Evolutionary conservation across 1,140 invertebrate species (phyloP).

Genomic region (Akabosia matsudoensis): DNA sequence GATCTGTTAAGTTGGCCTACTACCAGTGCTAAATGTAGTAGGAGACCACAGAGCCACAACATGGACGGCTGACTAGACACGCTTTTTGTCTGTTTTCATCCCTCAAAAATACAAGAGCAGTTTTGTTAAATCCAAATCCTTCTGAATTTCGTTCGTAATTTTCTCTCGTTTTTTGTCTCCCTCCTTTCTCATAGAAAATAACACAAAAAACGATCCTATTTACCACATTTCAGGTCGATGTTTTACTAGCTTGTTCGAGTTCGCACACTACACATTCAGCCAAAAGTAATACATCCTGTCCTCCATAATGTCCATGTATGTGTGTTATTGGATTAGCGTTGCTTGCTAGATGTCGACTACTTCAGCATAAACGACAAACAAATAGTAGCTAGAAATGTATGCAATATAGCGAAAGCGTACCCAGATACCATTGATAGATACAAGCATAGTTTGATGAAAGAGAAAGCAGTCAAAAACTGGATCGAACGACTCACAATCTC

Average conservation of each 20-base stretch:
- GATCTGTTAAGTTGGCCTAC: too few relatives aligned
- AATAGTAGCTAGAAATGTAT: too few relatives aligned
- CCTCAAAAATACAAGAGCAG: slow-evolving; percentile 4
- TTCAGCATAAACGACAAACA: too few relatives aligned
- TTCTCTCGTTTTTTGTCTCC: neutral
- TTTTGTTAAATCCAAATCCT: neutral
- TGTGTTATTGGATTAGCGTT: neutral
- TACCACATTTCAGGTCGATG: neutral
- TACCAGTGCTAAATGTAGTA: too few relatives aligned
- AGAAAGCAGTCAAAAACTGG: neutral
- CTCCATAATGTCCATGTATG: too few relatives aligned
- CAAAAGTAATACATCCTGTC: neutral
- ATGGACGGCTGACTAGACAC: neutral
- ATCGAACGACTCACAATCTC: neutral
- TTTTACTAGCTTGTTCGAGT: neutral
- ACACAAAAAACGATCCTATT: neutral
- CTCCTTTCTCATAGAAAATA: neutral
- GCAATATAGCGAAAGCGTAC: too few relatives aligned
- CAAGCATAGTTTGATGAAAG: too few relatives aligned
- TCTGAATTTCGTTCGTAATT: slow-evolving; percentile 1
- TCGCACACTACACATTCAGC: neutral
- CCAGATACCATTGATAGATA: too few relatives aligned
- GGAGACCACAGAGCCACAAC: neutral
- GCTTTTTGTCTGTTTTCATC: neutral
- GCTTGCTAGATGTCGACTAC: too few relatives aligned